phyloP scores from a whole-genome alignment of 2,888 invertebrate species.

The Eupithecia exiguata region DNA sequence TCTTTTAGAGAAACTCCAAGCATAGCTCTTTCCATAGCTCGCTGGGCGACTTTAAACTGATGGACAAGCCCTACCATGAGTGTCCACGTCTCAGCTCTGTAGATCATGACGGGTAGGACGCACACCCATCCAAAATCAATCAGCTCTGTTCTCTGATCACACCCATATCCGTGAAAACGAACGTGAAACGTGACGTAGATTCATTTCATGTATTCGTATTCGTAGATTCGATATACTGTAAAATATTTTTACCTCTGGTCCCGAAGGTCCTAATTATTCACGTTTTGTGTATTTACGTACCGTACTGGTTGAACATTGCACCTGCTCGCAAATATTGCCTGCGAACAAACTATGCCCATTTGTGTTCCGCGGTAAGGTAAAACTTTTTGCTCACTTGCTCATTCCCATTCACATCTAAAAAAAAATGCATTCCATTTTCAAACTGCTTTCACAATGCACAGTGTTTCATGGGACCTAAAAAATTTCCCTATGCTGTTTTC shows the following conservation, averaged over 20 bases:
- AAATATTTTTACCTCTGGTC: neutral
- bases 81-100: no score
- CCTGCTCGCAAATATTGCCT: neutral
- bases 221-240: neutral
- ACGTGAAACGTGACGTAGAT: neutral
- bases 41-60: no score
- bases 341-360: conserved; percentile 74
- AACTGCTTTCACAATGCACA: conserved; percentile 27
- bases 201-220: no score
- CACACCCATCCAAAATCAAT: no score
- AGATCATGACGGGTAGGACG: no score
- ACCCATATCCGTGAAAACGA: neutral
- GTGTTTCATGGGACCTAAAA: no score
- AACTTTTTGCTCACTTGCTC: conserved; percentile 63
- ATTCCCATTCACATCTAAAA: conserved; percentile 59
- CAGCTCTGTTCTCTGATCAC: no score
- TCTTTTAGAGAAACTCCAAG: no score
- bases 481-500: no score
- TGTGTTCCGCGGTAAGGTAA: conserved; percentile 68
- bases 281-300: neutral
- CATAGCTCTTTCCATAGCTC: no score
- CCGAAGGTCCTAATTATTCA: neutral
- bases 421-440: conserved; percentile 28
- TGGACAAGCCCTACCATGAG: no score
- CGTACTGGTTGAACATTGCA: neutral